Base-by-base conservation (phyloP, 2,888 invertebrate species). In the Trissolcus japonicus region DNA sequence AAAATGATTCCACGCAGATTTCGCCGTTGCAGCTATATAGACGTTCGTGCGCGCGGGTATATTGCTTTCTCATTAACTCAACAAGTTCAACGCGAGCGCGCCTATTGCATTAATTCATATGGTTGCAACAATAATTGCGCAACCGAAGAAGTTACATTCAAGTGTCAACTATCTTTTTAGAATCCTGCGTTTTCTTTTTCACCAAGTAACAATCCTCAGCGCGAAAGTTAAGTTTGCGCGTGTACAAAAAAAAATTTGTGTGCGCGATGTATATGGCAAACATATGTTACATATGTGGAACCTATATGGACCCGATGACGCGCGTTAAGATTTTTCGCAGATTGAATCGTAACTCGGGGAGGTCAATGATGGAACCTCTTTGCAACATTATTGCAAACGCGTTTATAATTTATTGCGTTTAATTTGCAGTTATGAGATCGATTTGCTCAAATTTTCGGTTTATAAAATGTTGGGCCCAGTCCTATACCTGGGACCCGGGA, bases 401-500 rank as follows among this genome's bases (percentile, higher is more conserved):
- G 56, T 74, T 74, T 21, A 25, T 59, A 50, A 73, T 76, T 62
- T 54, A 71, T 62, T 60, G 46, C 56, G 43, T 43, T 66, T 71
- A 76, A 76, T 77, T 53, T 46, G 57, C 54, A 62, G 67, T 77
- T 72, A 51, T 40, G 53, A 46, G 57, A 66, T 57, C 57, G 61
- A 67, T 60, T 60, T 51, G 35, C 48, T 62, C 63, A 57, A 59
- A 59, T 56, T 65, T 68, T 57, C 11, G 54, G 59, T 54, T 59
- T 65, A 73, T 68, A 62, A 69, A 69, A 46, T 69, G 54, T 62
- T 61, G 21, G 51, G 55, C 50, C 62, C 65, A 72, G n/a, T n/a
- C 61, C 65, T 65, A 55, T 79, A 68, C n/a, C n/a, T n/a, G n/a
- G n/a, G 76, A 67, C 46, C 66, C 68, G 67, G 60, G 56, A 71